A percentile compares a stretch with the other conserved stretches of the same genome.
Conservation (phyloP, 2,113 vertebrate genomes). For the Channa maculata region DNA sequence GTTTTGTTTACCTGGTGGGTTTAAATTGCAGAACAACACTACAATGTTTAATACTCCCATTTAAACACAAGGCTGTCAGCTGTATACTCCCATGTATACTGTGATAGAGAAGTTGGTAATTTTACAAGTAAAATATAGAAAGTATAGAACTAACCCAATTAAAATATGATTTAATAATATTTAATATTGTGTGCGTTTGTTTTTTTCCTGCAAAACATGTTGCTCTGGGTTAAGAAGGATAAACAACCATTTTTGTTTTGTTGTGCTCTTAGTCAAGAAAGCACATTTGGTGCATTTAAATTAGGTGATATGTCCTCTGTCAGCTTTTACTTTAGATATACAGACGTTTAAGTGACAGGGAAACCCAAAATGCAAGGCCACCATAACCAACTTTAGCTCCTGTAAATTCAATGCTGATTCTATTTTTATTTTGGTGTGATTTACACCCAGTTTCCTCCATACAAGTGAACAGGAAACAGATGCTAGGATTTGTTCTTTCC, state of each 20-base stretch:
- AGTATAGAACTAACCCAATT: no score
- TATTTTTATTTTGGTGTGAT: conserved; percentile 93
- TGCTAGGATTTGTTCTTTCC: conserved; percentile 92
- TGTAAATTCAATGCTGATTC: conserved; percentile 82
- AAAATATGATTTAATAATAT: no score
- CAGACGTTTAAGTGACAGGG: conserved; percentile 23
- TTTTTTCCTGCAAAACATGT: not conserved
- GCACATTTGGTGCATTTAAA: conserved; percentile 14
- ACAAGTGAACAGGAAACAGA: conserved; percentile 98
- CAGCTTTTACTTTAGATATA: conserved; percentile 17
- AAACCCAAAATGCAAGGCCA: conserved; percentile 58
- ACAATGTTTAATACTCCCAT: no score
- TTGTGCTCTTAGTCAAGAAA: conserved; percentile 8
- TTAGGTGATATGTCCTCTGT: conserved; percentile 18
- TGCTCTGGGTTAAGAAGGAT: not conserved
- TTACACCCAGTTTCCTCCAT: conserved; percentile 92
- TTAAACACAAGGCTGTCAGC: no score
- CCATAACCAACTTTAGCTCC: conserved; percentile 66
- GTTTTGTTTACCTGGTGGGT: no score
- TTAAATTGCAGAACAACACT: no score
- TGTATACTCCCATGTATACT: no score
- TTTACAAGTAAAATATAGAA: no score
- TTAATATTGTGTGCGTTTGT: no score
- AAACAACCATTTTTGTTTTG: not conserved
- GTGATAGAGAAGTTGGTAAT: no score